Evolutionary conservation across 2,888 invertebrate genomes (phyloP), one percentile per base, ranked within the genome.

Genomic region (Uropetala carovei): DNA sequence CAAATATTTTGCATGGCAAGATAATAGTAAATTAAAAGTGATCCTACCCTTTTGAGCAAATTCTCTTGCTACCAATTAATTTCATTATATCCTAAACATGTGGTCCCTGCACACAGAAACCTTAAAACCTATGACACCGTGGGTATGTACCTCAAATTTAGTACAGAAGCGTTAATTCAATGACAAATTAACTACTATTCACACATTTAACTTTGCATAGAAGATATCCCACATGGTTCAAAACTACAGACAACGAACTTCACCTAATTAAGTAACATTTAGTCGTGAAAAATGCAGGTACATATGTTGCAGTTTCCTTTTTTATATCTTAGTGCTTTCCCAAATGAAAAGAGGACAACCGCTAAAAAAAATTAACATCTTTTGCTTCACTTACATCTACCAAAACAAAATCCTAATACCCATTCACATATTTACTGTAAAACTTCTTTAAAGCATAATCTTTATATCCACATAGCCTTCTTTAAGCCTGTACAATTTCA

Each of bases 51-150:
- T 56, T 89, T 89, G 89, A 89, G 89, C 89, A 89, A 89, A 89
- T 89, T 64, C 60, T 64, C 43, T 89, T 18, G n/a, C 60, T 68
- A 89, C 30, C 27, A 16, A 58, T 43, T 59, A 60, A 43, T 89
- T 43, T 89, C 58, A 59, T 16, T 60, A 89, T 89, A 64, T 43
- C 89, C 60, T 89, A 43, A 64, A 89, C n/a, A 89, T 30, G 56
- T 89, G 89, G 68, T 89, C 89, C 89, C 89, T 68, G 89, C n/a
- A 89, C 14, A 43, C 89, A 89, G 89, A 89, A 89, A 89, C 89
- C 89, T 16, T 89, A 75, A 22, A 89, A 89, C 30, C 22, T 27
- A 75, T 75, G 22, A 27, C 75, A 75, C 30, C 68, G 43, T 64
- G 43, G 27, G 43, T 57, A 56, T 27, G 16, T 30, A 59, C 60